phyloP scores from a whole-genome alignment of 2,888 invertebrate species.

The Melanostoma scalare region DNA sequence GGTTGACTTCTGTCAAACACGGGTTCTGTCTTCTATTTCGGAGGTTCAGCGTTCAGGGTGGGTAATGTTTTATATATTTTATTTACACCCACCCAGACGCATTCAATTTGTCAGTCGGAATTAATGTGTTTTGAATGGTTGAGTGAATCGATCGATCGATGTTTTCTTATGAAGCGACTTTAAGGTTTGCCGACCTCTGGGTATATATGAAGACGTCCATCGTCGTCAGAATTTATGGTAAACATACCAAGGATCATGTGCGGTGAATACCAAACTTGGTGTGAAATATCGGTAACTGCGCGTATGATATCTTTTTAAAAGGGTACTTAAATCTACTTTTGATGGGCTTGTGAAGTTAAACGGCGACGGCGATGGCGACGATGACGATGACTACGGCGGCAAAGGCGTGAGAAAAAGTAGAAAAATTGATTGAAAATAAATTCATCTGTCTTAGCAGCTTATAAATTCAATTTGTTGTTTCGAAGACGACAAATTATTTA shows the following conservation, averaged over 20 bases:
- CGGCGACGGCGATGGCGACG: too few relatives aligned
- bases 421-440: too few relatives aligned
- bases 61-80: conserved; percentile 39
- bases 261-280: background rate
- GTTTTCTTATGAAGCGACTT: conserved; percentile 1
- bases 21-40: conserved; percentile 7
- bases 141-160: conserved; percentile 38
- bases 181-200: conserved; percentile 9
- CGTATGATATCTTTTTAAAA: too few relatives aligned
- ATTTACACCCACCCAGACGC: conserved; percentile 52
- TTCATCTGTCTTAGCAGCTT: too few relatives aligned
- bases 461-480: too few relatives aligned
- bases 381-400: too few relatives aligned
- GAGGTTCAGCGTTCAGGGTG: conserved; percentile 3
- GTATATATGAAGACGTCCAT: too few relatives aligned
- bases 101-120: conserved; percentile 67
- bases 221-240: background rate
- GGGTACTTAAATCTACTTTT: too few relatives aligned
- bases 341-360: too few relatives aligned
- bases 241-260: background rate
- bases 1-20: conserved; percentile 56
- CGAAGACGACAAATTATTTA: too few relatives aligned
- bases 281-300: too few relatives aligned
- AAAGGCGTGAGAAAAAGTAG: too few relatives aligned
- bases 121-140: conserved; percentile 58